Conservation (phyloP, 1,140 invertebrate species). For the Leptinotarsa defecta region DNA sequence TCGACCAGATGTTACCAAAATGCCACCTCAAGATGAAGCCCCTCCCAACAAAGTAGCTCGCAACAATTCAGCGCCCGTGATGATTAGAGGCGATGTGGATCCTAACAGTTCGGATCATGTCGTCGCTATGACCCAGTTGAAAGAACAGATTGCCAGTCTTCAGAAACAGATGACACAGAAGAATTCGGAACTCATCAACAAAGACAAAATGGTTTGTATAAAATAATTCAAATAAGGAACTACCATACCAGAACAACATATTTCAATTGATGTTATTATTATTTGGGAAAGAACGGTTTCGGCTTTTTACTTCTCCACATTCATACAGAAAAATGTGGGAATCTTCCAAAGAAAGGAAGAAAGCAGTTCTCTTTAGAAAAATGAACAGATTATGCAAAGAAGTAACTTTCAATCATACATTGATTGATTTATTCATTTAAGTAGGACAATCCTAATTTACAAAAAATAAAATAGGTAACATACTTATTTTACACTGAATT, state of each 20-base stretch:
- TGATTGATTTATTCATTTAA: too few species aligned
- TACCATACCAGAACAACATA: neutral
- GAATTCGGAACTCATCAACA: constrained; percentile 83
- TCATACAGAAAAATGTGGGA: too few species aligned
- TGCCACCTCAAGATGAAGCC: constrained; percentile 56
- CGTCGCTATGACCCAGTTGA: constrained; percentile 90
- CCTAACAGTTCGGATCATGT: constrained; percentile 91
- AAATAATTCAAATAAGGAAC: neutral
- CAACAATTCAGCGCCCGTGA: constrained; percentile 53
- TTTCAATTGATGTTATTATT: too few species aligned
- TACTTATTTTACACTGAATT: too few species aligned
- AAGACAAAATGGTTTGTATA: constrained; percentile 82
- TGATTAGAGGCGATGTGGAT: constrained; percentile 66
- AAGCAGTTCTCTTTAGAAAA: too few species aligned
- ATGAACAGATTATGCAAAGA: too few species aligned
- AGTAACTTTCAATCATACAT: too few species aligned
- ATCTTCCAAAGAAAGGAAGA: too few species aligned
- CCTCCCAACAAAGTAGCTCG: constrained; percentile 59
- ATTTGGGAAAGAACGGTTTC: too few species aligned
- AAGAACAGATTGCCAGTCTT: constrained; percentile 90
- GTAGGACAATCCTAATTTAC: too few species aligned
- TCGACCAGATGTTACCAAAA: constrained; percentile 73
- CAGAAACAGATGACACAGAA: constrained; percentile 87
- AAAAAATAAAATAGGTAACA: too few species aligned
- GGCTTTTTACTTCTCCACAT: too few species aligned